A percentile compares a stretch with the other conserved stretches of the same genome.
Conservation (phyloP, 2,888 invertebrate species). For the Anoplius nigerrimus region DNA sequence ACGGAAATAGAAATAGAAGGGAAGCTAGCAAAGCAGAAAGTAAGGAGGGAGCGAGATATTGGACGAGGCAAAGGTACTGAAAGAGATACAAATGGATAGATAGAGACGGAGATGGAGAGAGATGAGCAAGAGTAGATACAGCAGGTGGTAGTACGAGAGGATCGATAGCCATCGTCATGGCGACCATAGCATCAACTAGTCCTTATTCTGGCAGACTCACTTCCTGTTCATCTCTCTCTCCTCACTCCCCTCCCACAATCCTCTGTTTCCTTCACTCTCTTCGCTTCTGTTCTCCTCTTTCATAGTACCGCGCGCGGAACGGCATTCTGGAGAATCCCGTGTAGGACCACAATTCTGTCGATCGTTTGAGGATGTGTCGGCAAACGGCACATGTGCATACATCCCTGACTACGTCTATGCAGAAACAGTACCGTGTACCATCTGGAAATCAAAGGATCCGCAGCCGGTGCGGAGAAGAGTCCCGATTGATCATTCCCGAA, state of each 20-base stretch:
- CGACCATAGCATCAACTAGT: slow-evolving; percentile 63
- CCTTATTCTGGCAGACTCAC: slow-evolving; percentile 40
- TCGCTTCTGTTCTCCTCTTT: slow-evolving; percentile 8
- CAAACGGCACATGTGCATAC: too few species aligned
- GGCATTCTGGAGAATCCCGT: too few species aligned
- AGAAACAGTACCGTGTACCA: too few species aligned
- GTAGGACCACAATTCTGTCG: too few species aligned
- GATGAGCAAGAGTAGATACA: slow-evolving; percentile 20
- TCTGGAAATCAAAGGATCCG: too few species aligned
- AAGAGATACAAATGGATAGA: background rate
- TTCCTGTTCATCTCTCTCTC: slow-evolving; percentile 27
- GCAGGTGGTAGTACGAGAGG: slow-evolving; percentile 50
- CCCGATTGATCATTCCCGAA: too few species aligned
- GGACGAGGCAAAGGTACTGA: background rate
- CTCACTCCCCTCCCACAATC: slow-evolving; percentile 20
- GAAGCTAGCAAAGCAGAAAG: background rate
- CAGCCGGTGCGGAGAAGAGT: too few species aligned
- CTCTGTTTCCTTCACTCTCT: slow-evolving; percentile 13
- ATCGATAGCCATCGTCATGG: slow-evolving; percentile 68
- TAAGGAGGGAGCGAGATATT: background rate
- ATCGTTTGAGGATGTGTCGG: too few species aligned
- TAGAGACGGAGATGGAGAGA: slow-evolving; percentile 8
- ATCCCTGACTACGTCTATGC: too few species aligned
- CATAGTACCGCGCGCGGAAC: too few species aligned
- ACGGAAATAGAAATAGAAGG: background rate